phyloP scores from a whole-genome alignment of 2,113 vertebrate species.

The Calyptommatus sinebrachiatus region DNA sequence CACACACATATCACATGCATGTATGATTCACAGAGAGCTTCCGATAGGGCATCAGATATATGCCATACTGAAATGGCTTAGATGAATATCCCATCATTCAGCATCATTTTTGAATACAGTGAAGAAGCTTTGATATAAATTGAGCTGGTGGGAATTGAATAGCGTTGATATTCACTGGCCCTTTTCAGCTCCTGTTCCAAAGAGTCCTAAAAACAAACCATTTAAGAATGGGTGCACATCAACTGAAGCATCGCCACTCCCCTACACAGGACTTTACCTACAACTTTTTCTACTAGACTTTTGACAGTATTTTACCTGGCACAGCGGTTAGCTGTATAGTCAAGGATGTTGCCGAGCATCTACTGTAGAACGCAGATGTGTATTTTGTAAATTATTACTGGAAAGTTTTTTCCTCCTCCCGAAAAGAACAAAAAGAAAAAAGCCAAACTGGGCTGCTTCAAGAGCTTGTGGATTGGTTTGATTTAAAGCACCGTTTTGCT shows the following conservation, averaged over 20 bases:
- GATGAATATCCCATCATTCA: background rate
- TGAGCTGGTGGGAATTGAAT: background rate
- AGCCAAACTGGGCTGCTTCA: background rate
- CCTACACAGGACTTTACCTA: background rate
- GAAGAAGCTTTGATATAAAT: background rate
- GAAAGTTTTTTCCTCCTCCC: background rate
- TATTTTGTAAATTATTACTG: constrained; percentile 9
- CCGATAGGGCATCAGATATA: background rate
- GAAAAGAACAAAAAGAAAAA: background rate
- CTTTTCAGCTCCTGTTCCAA: background rate
- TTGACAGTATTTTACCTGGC: background rate
- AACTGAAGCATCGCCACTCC: constrained; percentile 14
- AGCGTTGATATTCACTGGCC: background rate
- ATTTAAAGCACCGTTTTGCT: background rate
- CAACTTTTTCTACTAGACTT: background rate
- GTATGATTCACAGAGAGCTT: background rate
- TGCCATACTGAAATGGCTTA: background rate
- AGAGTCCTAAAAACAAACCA: background rate
- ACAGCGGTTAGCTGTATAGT: background rate
- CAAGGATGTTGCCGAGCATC: background rate
- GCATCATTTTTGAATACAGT: background rate
- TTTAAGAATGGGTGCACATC: background rate
- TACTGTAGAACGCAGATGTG: background rate
- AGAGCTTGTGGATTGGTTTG: background rate
- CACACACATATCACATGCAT: too few species aligned